These are phyloP conservation scores for Syritta pipiens DNA, from an alignment of 2,888 invertebrate genomes.

Conservation along the genomic window DNA sequence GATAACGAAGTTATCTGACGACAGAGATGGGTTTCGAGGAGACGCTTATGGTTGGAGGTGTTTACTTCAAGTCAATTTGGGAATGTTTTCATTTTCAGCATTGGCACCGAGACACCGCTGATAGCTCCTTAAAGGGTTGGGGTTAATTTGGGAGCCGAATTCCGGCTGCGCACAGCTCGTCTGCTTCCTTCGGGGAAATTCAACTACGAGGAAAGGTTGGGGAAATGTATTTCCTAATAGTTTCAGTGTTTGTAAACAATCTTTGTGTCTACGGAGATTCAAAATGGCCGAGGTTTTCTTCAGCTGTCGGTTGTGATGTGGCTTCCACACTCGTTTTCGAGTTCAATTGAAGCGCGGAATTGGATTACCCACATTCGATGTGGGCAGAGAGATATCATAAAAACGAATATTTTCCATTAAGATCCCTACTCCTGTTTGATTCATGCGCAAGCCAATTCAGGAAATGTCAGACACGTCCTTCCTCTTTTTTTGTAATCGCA, in stretches of 20 bases:
- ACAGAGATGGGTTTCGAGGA: slow-evolving; percentile 40
- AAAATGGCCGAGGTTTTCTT: slow-evolving; percentile 1
- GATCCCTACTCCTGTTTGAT: slow-evolving; percentile 11
- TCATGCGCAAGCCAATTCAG: not conserved
- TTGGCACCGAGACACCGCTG: not conserved
- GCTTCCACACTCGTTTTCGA: slow-evolving; percentile 2
- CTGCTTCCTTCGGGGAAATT: slow-evolving; percentile 21
- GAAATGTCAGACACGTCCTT: not conserved
- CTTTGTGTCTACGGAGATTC: not conserved
- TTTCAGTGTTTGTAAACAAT: slow-evolving; percentile 47
- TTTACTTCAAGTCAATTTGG: slow-evolving; percentile 31
- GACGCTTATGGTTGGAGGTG: slow-evolving; percentile 33
- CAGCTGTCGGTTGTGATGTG: slow-evolving; percentile 12
- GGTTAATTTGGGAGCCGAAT: slow-evolving; percentile 21
- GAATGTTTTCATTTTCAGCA: slow-evolving; percentile 1
- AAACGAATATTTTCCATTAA: slow-evolving; percentile 36
- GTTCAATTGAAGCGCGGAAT: too few relatives aligned
- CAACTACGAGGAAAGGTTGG: not conserved
- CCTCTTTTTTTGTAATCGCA: slow-evolving; percentile 9
- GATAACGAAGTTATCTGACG: slow-evolving; percentile 25
- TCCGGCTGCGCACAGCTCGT: slow-evolving; percentile 27
- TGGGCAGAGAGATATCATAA: slow-evolving; percentile 13
- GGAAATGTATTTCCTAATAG: slow-evolving; percentile 2
- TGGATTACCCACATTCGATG: slow-evolving; percentile 9
- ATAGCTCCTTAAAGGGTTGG: slow-evolving; percentile 32